Evolutionary conservation across 2,113 vertebrate species (phyloP).

Genomic region (Lamprotornis superbus): DNA sequence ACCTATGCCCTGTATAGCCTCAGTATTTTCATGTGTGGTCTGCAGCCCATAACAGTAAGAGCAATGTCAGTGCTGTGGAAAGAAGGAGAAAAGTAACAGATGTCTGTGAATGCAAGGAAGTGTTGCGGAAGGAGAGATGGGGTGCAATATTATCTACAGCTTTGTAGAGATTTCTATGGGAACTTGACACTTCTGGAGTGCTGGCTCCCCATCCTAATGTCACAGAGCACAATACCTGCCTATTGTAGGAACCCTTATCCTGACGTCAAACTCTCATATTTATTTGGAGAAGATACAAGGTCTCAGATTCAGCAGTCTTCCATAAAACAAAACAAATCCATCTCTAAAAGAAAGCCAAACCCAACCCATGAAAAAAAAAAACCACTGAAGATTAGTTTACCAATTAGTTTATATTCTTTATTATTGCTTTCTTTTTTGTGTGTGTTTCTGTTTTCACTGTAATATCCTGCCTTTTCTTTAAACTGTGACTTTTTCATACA

Average conservation of each 20-base stretch:
- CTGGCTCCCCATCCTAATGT: rapidly evolving
- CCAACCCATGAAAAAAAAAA: no score
- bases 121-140: not conserved
- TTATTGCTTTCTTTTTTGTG: not conserved
- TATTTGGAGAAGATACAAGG: not conserved
- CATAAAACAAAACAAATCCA: not conserved
- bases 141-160: not conserved
- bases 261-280: not conserved
- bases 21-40: not conserved
- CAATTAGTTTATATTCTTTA: not conserved
- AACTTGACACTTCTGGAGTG: not conserved
- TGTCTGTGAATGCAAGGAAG: not conserved
- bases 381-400: rapidly evolving
- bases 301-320: not conserved
- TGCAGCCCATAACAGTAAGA: not conserved
- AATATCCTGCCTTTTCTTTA: not conserved
- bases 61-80: not conserved
- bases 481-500: not conserved
- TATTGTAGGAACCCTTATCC: not conserved
- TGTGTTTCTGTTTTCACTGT: not conserved
- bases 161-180: not conserved
- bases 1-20: not conserved
- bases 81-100: not conserved
- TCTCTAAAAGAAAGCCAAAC: not conserved
- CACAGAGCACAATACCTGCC: not conserved